Evolutionary conservation across 2,888 invertebrate species (phyloP).

Genomic region (Agonopterix subpropinquella): DNA sequence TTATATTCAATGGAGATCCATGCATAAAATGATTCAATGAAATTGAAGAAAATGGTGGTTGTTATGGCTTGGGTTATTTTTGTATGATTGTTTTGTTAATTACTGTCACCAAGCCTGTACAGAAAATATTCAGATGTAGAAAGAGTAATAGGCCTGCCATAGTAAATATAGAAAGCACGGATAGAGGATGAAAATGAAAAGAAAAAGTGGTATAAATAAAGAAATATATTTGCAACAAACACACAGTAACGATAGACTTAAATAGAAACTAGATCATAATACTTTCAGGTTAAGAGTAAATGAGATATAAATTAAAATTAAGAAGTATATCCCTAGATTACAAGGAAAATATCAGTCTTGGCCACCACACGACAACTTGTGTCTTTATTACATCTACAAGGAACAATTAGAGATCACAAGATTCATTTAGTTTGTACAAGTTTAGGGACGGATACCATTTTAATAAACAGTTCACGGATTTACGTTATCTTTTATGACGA

Average conservation of each 20-base stretch:
- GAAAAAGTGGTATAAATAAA: constrained; percentile 70
- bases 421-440: constrained; percentile 24
- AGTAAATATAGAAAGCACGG: constrained; percentile 62
- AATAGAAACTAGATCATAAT: constrained; percentile 41
- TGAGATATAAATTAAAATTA: constrained; percentile 56
- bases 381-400: constrained; percentile 45
- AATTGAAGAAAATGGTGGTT: constrained; percentile 72
- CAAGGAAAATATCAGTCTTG: constrained; percentile 59
- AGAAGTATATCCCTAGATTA: constrained; percentile 42
- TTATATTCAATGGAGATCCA: constrained; percentile 64
- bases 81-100: constrained; percentile 54
- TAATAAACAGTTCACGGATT: constrained; percentile 3
- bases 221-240: constrained; percentile 75
- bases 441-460: constrained; percentile 20
- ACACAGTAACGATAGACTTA: constrained; percentile 67
- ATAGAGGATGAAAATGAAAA: constrained; percentile 72
- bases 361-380: constrained; percentile 29
- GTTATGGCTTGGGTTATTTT: constrained; percentile 49
- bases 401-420: constrained; percentile 63
- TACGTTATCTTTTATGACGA: neutral
- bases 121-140: constrained; percentile 47
- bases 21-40: constrained; percentile 71
- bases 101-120: constrained; percentile 66
- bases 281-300: constrained; percentile 34
- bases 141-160: constrained; percentile 63